These are phyloP conservation scores for Boloria selene DNA, from an alignment of 2,888 invertebrate species.

Conservation along the genomic window DNA sequence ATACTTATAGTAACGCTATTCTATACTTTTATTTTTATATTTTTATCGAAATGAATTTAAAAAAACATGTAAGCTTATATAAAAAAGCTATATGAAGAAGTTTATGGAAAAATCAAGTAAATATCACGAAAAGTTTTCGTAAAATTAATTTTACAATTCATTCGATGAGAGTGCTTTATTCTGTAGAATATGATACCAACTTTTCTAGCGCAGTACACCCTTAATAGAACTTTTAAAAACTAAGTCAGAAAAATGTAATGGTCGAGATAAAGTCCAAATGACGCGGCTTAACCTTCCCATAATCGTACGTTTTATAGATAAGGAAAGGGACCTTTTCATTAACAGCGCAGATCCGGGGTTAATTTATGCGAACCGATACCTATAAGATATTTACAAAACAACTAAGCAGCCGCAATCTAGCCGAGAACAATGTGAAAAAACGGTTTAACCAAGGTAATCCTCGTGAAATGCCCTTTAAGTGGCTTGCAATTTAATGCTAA, in stretches of 20 bases:
- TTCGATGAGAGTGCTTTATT: constrained; percentile 70
- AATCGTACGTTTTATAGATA: constrained; percentile 75
- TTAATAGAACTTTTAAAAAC: constrained; percentile 56
- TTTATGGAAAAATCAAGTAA: neutral
- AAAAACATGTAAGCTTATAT: neutral
- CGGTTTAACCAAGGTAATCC: constrained; percentile 65
- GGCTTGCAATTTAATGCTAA: constrained; percentile 78
- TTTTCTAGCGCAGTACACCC: constrained; percentile 57
- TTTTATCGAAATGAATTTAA: neutral
- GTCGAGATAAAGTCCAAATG: constrained; percentile 62
- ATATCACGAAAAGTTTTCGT: constrained; percentile 59
- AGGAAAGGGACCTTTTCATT: constrained; percentile 75
- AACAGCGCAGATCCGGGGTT: constrained; percentile 66
- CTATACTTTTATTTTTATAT: neutral
- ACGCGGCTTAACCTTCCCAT: constrained; percentile 59
- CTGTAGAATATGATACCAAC: constrained; percentile 66
- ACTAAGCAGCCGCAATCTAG: constrained; percentile 69
- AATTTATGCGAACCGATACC: constrained; percentile 76
- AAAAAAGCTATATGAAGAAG: neutral
- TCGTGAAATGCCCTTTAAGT: constrained; percentile 69
- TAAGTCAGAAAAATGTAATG: constrained; percentile 46
- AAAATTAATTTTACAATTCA: constrained; percentile 77
- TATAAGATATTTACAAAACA: constrained; percentile 78
- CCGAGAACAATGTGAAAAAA: constrained; percentile 66
- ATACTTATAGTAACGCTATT: neutral